Conservation (phyloP, 1,140 invertebrate genomes). For the Aphidius gifuensis region DNA sequence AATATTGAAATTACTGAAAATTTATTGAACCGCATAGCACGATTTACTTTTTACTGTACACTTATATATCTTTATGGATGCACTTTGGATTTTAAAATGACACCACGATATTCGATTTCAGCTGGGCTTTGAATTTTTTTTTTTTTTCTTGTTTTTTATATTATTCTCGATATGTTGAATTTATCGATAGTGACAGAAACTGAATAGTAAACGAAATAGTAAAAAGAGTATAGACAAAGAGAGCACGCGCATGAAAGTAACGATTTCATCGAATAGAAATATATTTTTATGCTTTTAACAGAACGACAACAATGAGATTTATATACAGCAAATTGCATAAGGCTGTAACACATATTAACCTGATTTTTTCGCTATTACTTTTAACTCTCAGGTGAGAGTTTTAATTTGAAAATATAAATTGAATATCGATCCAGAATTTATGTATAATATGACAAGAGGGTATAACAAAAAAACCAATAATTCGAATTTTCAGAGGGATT, state of each 20-base stretch:
- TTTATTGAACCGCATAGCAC: too few relatives aligned
- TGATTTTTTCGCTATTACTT: too few relatives aligned
- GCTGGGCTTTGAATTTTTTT: not conserved
- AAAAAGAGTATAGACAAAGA: slow-evolving; percentile 8
- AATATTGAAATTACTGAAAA: too few relatives aligned
- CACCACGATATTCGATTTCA: too few relatives aligned
- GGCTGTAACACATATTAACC: too few relatives aligned
- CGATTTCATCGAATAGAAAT: slow-evolving; percentile 36
- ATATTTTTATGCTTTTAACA: slow-evolving; percentile 37
- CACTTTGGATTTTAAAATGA: too few relatives aligned
- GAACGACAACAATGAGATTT: slow-evolving; percentile 34
- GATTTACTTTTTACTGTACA: too few relatives aligned
- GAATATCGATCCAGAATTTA: too few relatives aligned
- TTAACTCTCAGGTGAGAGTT: too few relatives aligned
- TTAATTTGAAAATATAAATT: too few relatives aligned
- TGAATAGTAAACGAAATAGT: slow-evolving; percentile 10
- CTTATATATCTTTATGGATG: too few relatives aligned
- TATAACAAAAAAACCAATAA: slow-evolving; percentile 3
- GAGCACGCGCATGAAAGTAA: slow-evolving; percentile 5
- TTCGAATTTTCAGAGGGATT: not conserved
- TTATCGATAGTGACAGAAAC: not conserved
- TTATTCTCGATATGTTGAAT: not conserved
- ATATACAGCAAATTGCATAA: too few relatives aligned
- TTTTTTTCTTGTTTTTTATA: not conserved
- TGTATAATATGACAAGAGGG: not conserved